Percentiles rank a stretch among this genome's conserved stretches.
These are phyloP conservation scores for Sander lucioperca DNA, from an alignment of 2,113 vertebrate genomes.

Conservation along the genomic window DNA sequence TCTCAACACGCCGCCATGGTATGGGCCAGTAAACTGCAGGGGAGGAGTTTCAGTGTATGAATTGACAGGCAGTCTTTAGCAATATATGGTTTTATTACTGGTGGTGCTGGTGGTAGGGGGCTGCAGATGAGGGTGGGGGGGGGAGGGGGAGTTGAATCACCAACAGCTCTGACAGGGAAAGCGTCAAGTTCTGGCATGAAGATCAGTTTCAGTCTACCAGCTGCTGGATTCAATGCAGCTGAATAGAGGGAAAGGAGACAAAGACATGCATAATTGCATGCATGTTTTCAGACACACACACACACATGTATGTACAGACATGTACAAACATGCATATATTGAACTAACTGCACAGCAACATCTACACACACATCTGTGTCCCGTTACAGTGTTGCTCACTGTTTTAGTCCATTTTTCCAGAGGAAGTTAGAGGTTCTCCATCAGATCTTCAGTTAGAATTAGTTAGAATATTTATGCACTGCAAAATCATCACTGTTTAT, in stretches of 20 bases:
- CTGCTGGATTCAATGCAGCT: constrained; percentile 31
- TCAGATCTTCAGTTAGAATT: constrained; percentile 10
- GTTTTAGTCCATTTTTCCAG: constrained; percentile 8
- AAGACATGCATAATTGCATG: constrained; percentile 10
- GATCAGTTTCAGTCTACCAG: constrained; percentile 52
- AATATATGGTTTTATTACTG: constrained; percentile 48
- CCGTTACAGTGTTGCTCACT: constrained; percentile 32
- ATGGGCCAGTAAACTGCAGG: constrained; percentile 56
- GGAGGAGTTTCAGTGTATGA: constrained; percentile 31
- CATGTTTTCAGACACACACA: constrained; percentile 14
- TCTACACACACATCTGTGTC: constrained; percentile 50
- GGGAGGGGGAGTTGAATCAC: constrained; percentile 8
- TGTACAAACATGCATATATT: not conserved
- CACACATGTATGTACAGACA: constrained; percentile 14
- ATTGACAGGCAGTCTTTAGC: constrained; percentile 45
- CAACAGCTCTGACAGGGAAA: constrained; percentile 25
- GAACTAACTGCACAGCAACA: not conserved
- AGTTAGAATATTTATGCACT: no score
- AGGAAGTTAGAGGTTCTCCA: constrained; percentile 39
- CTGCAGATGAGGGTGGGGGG: not conserved
- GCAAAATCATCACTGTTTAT: not conserved
- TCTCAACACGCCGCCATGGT: constrained; percentile 27
- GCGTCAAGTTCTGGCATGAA: constrained; percentile 52
- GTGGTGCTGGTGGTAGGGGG: constrained; percentile 13
- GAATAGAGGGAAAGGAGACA: not conserved